phyloP scores from a whole-genome alignment of 2,797 vertebrate species.

The Alfaro cultratus region DNA sequence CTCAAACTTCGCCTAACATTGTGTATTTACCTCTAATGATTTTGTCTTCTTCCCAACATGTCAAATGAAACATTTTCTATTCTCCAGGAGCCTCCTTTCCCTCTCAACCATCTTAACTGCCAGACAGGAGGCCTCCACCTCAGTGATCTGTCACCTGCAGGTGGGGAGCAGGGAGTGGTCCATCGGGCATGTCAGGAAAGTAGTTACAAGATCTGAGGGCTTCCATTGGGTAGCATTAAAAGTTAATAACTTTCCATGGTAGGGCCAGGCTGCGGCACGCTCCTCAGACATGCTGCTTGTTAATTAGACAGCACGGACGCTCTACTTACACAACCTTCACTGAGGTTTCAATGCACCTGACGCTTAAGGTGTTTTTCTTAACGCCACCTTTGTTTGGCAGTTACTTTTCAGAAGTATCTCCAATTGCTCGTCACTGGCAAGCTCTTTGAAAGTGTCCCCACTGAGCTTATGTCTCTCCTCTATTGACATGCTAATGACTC shows the following conservation, averaged over 20 bases:
- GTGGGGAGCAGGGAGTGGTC: slow-evolving; percentile 51
- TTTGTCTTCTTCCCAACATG: slow-evolving; percentile 17
- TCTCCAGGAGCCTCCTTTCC: not conserved
- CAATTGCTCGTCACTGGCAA: slow-evolving; percentile 51
- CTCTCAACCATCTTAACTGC: slow-evolving; percentile 12
- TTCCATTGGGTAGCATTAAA: slow-evolving; percentile 41
- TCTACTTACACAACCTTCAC: slow-evolving; percentile 45
- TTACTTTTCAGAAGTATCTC: slow-evolving; percentile 63
- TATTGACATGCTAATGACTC: slow-evolving; percentile 72
- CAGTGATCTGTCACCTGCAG: slow-evolving; percentile 24
- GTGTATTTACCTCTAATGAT: not conserved
- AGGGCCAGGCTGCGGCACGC: slow-evolving; percentile 38
- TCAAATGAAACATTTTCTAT: slow-evolving; percentile 13
- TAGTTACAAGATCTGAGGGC: slow-evolving; percentile 34
- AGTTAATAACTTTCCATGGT: slow-evolving; percentile 39
- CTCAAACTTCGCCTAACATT: slow-evolving; percentile 18
- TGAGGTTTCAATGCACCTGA: slow-evolving; percentile 46
- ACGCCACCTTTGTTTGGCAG: slow-evolving; percentile 63
- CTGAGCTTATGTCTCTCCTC: slow-evolving; percentile 40
- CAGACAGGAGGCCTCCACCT: slow-evolving; percentile 28
- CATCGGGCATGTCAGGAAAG: slow-evolving; percentile 32
- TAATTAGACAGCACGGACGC: slow-evolving; percentile 68
- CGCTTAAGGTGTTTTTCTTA: slow-evolving; percentile 69
- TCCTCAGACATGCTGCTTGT: slow-evolving; percentile 50
- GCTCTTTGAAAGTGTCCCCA: slow-evolving; percentile 58